phyloP scores from a whole-genome alignment of 1,140 invertebrate species.

The Meteorus sp. region DNA sequence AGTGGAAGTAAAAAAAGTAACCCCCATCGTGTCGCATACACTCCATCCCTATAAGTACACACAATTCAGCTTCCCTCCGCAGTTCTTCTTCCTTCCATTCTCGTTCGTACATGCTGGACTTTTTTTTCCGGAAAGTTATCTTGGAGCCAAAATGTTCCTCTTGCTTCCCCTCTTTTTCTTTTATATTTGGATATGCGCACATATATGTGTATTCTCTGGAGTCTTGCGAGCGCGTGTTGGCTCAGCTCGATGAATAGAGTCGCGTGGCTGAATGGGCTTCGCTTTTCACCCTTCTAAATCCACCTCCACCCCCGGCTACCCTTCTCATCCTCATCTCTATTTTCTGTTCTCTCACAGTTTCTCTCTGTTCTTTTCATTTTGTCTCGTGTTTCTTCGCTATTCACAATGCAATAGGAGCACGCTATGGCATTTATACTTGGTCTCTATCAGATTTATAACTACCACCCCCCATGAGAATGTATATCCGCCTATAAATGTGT shows the following conservation, averaged over 20 bases:
- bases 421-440: neutral
- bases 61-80: neutral
- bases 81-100: neutral
- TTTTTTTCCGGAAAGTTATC: constrained; percentile 11
- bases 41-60: neutral
- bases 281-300: neutral
- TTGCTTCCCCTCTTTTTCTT: too few species aligned
- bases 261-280: constrained; percentile 12
- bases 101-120: too few species aligned
- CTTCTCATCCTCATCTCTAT: neutral
- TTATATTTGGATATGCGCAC: too few species aligned
- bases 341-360: neutral
- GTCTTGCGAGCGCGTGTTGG: constrained; percentile 9
- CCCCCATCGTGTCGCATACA: constrained; percentile 1
- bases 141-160: constrained; percentile 21
- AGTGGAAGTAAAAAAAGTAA: constrained; percentile 23
- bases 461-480: neutral
- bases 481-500: too few species aligned
- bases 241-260: constrained; percentile 22
- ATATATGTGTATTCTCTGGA: too few species aligned
- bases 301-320: too few species aligned
- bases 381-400: constrained; percentile 11
- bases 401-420: constrained; percentile 13
- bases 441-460: constrained; percentile 13
- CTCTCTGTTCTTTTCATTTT: neutral